Evolutionary conservation across 2,888 invertebrate species (phyloP).

Genomic region (Pandemis cinnamomeana): DNA sequence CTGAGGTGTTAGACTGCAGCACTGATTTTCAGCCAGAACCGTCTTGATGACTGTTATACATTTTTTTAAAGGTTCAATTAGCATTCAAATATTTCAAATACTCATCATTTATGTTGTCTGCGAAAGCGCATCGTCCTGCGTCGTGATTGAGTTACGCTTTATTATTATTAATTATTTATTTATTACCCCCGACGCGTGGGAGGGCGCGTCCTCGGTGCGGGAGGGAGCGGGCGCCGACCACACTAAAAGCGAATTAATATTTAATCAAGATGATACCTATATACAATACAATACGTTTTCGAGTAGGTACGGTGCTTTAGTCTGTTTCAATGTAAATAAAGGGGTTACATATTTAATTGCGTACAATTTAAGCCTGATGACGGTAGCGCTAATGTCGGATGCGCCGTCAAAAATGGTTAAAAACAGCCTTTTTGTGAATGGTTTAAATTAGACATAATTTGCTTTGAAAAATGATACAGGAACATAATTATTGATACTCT

Average conservation of each 20-base stretch:
- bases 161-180: conserved; percentile 42
- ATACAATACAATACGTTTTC: neutral
- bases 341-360: neutral
- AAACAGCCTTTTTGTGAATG: too few relatives aligned
- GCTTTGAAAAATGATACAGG: too few relatives aligned
- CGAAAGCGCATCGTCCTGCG: conserved; percentile 21
- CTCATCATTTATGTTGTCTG: neutral
- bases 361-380: neutral
- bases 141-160: conserved; percentile 33
- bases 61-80: neutral
- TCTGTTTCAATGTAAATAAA: neutral
- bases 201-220: neutral
- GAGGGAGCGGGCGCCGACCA: neutral
- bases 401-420: too few relatives aligned
- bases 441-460: too few relatives aligned
- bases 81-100: neutral
- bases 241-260: conserved; percentile 3
- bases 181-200: conserved; percentile 29
- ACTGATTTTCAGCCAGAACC: too few relatives aligned
- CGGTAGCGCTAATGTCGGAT: neutral
- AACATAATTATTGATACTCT: too few relatives aligned
- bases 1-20: too few relatives aligned
- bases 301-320: neutral
- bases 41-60: too few relatives aligned
- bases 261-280: neutral